A percentile compares a stretch with the other conserved stretches of the same genome.
Evolutionary conservation across 2,797 vertebrate genomes (phyloP).

Genomic region (Sebastes aleutianus): DNA sequence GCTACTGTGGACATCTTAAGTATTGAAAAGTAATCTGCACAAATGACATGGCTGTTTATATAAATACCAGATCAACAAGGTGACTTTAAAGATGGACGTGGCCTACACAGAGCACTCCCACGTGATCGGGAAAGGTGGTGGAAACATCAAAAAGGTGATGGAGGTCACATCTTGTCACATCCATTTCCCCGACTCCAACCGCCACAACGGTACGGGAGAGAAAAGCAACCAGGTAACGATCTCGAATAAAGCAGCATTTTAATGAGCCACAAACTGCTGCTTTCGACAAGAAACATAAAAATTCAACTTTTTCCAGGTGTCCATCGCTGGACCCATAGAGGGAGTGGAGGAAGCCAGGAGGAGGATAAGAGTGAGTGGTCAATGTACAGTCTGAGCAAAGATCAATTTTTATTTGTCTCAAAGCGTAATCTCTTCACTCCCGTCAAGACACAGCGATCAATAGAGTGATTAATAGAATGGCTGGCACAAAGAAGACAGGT

Average conservation of each 20-base stretch:
- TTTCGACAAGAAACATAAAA: background rate
- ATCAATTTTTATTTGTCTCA: conserved; percentile 48
- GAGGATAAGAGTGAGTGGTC: conserved; percentile 81
- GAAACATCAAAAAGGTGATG: conserved; percentile 88
- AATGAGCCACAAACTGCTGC: background rate
- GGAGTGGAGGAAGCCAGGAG: conserved; percentile 83
- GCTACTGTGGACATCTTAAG: background rate
- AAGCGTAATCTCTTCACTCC: conserved; percentile 38
- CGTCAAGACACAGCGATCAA: conserved; percentile 46
- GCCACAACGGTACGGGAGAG: conserved; percentile 78
- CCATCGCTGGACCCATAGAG: conserved; percentile 83
- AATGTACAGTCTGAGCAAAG: conserved; percentile 7
- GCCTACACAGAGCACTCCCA: conserved; percentile 86
- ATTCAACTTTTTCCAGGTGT: conserved; percentile 76
- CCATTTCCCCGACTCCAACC: conserved; percentile 87
- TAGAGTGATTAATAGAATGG: conserved; percentile 47
- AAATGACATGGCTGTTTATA: background rate
- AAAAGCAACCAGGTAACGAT: conserved; percentile 86
- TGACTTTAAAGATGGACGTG: conserved; percentile 87
- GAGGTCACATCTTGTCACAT: conserved; percentile 86
- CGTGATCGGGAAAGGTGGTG: conserved; percentile 86
- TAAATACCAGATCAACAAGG: conserved; percentile 82
- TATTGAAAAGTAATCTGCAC: background rate
- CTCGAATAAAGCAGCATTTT: background rate
- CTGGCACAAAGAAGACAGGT: conserved; percentile 18